Base-by-base conservation (phyloP, 2,888 invertebrate genomes). In the Microplitis manilae region DNA sequence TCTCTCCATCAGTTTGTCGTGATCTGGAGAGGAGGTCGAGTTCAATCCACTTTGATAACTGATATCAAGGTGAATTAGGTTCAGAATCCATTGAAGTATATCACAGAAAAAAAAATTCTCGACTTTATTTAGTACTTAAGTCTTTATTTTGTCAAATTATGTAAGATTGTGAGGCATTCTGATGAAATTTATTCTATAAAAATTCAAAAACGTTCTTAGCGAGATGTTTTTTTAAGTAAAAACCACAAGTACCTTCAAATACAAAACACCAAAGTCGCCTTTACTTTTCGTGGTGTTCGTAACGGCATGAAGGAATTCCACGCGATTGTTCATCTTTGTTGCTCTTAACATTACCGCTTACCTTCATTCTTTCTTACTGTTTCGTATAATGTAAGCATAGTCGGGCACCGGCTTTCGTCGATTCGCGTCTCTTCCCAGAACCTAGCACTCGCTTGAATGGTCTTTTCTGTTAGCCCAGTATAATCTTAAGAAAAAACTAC, bases 301-400 rank as follows among this genome's bases (percentile, higher is more conserved):
- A 81, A 82, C 81, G 75, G 75, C 79, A 82, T 82, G 81, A 81
- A 82, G 81, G 81, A 82, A 82, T 82, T 81, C 78, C 77, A 76
- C 80, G 77, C 73, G 13, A 13, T 50, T 50, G 75, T 67, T 64
- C 74, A 62, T 78, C 73, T 71, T 38, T 70, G 15, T 68, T 20
- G 65, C 30, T 60, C 71, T 71, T 72, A 64, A 41, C 75, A 15
- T 62, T 65, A 40, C 61, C 50, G 60, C 64, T n/a, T 68, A 73
- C 67, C 71, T 59, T 76, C 75, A 61, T 69, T 62, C 69, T 61
- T 67, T 65, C 68, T 30, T 64, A 20, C 73, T 73, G 71, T n/a
- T 71, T 64, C 50, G 38, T 71, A 69, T 68, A 61, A 73, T 30
- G 40, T 62, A 40, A n/a, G n/a, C 39, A 39, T 70, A 78, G 74